Percentiles rank a stretch among this genome's conserved stretches.
Conservation (phyloP, 64 coral and sea anemone genomes). For the Cladopsammia gracilis region DNA sequence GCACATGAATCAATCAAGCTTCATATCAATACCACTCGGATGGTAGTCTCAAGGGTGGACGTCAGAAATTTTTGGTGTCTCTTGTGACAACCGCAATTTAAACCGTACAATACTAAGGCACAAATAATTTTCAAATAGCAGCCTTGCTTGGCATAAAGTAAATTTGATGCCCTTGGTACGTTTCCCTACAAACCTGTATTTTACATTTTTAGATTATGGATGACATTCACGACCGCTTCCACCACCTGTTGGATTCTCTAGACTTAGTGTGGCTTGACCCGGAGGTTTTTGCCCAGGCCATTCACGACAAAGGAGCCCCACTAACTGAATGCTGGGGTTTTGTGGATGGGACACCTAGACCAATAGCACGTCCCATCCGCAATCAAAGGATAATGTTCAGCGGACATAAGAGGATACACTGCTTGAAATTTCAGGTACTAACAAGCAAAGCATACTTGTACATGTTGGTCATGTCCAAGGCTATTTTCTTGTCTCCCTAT, state of each 20-base stretch:
- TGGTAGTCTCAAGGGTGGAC: neutral
- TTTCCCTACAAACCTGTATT: neutral
- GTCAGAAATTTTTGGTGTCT: neutral
- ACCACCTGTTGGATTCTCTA: slow-evolving; percentile 19
- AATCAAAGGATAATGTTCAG: slow-evolving; percentile 55
- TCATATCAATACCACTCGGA: neutral
- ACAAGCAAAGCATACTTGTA: no score
- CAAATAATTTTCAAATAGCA: no score
- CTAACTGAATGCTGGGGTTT: slow-evolving; percentile 43
- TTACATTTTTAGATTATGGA: slow-evolving; percentile 12
- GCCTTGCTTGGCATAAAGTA: no score
- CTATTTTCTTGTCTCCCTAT: no score
- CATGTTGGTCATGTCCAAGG: no score
- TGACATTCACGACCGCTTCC: slow-evolving; percentile 30
- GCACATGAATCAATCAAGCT: neutral
- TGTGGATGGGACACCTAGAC: slow-evolving; percentile 15
- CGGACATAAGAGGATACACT: slow-evolving; percentile 46
- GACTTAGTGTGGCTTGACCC: slow-evolving; percentile 43
- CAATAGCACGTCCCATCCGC: slow-evolving; percentile 24
- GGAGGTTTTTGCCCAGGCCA: slow-evolving; percentile 9
- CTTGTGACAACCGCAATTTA: neutral
- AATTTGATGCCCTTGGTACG: no score
- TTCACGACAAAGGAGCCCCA: slow-evolving; percentile 46
- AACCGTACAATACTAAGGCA: no score
- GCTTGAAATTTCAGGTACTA: slow-evolving; percentile 50